Base-by-base conservation (phyloP, 2,888 invertebrate genomes). In the Barypeithes pellucidus region DNA sequence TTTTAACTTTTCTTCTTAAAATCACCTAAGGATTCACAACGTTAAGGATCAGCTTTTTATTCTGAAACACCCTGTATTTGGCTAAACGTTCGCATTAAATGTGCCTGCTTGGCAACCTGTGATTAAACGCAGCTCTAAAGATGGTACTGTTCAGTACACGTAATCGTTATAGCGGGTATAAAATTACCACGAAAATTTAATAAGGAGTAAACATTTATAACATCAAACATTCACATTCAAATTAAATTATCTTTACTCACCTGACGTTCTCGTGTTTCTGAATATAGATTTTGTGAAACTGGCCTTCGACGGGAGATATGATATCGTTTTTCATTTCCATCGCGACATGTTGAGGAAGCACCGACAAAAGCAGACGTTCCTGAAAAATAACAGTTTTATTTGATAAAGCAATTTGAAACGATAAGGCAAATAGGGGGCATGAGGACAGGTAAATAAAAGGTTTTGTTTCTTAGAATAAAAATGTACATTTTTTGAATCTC, bases 251-350 rank as follows among this genome's bases (percentile, higher is more conserved):
- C 29, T 50, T 60, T 74, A 84, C 90, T 88, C 84, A 95, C 95
- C 94, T 95, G 85, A 96, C 96, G 88, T 95, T 94, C 86, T 96
- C 95, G 84, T 96, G 95, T 83, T 94, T 93, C 86, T 96, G 95
- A 82, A 96, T 96, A 88, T 96, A 96, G 86, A 96, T 96, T 88
- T 96, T 95, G 87, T 96, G 96, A 87, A 96, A 96, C 87, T 96
- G 95, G 76, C 95, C 94, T 84, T 96, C 94, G 76, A 95, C 94
- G 2, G 95, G 96, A 63, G 94, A 94, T 82, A 95, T 92, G 79
- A 97, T 94, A 87, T 96, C 96, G 85, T 94, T 93, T 88, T 96
- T 96, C 96, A 97, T 96, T 87, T 96, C 96, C 93, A 95, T 94
- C 78, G 96, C 97, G 80, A 92, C 91, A 87, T 96, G 96, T 85